Percentiles rank a stretch among this genome's conserved stretches.
Evolutionary conservation across 2,797 vertebrate species (phyloP).

Genomic region (Silurus lanzhouensis): DNA sequence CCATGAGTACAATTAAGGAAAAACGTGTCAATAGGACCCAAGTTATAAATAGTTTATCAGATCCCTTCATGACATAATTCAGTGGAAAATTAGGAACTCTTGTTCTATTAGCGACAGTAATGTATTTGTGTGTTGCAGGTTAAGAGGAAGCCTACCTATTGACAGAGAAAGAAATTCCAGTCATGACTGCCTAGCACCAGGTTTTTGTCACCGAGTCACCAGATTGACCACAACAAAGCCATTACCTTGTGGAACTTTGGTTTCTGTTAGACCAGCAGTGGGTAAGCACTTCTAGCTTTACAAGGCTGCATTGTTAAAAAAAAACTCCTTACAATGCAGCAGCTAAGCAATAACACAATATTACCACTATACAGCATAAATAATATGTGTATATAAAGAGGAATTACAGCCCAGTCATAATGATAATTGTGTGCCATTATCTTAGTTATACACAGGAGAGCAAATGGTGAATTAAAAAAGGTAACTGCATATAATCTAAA

Average conservation of each 20-base stretch:
- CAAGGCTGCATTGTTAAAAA: not conserved
- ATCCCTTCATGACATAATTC: not conserved
- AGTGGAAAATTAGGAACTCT: not conserved
- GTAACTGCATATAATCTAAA: not conserved
- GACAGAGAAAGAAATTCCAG: conserved; percentile 24
- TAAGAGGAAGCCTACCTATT: conserved; percentile 19
- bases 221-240: conserved; percentile 15
- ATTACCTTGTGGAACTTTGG: not conserved
- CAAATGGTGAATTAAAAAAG: not conserved
- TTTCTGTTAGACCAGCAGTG: conserved; percentile 30
- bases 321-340: not conserved
- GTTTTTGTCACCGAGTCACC: conserved; percentile 13
- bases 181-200: conserved; percentile 38
- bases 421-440: not conserved
- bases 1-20: not conserved
- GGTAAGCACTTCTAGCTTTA: conserved; percentile 37
- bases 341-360: not conserved
- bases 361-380: not conserved
- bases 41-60: conserved; percentile 11
- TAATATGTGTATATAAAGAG: not conserved
- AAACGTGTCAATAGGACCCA: not conserved
- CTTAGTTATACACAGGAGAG: not conserved
- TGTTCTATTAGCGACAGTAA: conserved; percentile 22
- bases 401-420: too few species aligned
- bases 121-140: conserved; percentile 44